Conservation (phyloP, 2,888 invertebrate genomes). For the Cyrtodaria siliqua region DNA sequence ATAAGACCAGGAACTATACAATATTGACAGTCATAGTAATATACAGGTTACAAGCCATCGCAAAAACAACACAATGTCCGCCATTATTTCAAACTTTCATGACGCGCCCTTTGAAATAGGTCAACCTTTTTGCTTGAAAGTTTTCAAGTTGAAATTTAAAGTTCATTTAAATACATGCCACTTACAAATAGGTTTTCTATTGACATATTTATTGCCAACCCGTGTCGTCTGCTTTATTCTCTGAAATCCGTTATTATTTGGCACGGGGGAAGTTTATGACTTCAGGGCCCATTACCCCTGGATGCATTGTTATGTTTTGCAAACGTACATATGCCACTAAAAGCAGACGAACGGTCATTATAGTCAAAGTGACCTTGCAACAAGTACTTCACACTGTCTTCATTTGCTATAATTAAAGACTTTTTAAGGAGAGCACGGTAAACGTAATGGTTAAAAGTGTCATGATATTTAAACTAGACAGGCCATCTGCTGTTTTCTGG, state of each 20-base stretch:
- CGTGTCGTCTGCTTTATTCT: conserved; percentile 31
- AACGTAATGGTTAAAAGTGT: background rate
- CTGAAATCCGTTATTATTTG: conserved; percentile 13
- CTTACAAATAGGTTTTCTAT: conserved; percentile 35
- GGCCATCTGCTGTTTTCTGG: conserved; percentile 44
- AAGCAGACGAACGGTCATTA: background rate
- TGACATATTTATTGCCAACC: conserved; percentile 33
- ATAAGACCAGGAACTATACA: too few relatives aligned
- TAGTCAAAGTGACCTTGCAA: conserved; percentile 19
- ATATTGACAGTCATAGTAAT: too few relatives aligned
- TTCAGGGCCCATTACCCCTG: conserved; percentile 8
- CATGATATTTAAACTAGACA: background rate
- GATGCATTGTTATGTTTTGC: conserved; percentile 17
- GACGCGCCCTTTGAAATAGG: too few relatives aligned
- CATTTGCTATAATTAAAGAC: conserved; percentile 28
- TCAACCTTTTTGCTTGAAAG: conserved; percentile 32
- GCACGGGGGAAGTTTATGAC: conserved; percentile 21
- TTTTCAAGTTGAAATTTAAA: conserved; percentile 32
- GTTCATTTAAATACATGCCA: conserved; percentile 24
- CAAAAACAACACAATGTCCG: too few relatives aligned
- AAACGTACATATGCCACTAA: conserved; percentile 35
- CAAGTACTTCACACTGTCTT: conserved; percentile 5
- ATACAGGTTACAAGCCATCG: too few relatives aligned
- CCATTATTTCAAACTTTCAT: too few relatives aligned
- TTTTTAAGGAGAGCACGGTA: conserved; percentile 1